Percentiles rank a stretch among this genome's conserved stretches.
phyloP scores from a whole-genome alignment of 2,888 invertebrate genomes.

The Drosophila eohydei region DNA sequence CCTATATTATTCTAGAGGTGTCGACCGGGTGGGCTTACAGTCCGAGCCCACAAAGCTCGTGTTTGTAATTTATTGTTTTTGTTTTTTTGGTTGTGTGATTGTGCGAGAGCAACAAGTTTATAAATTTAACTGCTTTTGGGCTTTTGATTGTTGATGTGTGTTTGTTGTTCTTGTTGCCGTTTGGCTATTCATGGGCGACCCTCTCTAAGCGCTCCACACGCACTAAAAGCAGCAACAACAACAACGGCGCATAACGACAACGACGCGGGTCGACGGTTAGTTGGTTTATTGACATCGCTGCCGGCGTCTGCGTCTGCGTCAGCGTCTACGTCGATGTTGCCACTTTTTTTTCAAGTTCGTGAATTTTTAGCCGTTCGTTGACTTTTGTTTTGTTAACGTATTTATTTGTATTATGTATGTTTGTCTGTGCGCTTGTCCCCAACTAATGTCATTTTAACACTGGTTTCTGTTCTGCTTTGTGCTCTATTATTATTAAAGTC shows the following conservation, averaged over 20 bases:
- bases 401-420: slow-evolving; percentile 53
- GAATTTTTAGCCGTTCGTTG: slow-evolving; percentile 81
- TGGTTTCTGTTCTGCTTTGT: slow-evolving; percentile 48
- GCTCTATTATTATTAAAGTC: slow-evolving; percentile 34
- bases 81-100: slow-evolving; percentile 10
- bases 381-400: slow-evolving; percentile 68
- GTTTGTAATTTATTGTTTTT: slow-evolving; percentile 32
- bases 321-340: slow-evolving; percentile 37
- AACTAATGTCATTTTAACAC: slow-evolving; percentile 71
- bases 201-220: slow-evolving; percentile 37
- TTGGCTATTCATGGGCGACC: slow-evolving; percentile 61
- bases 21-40: background rate
- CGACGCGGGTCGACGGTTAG: slow-evolving; percentile 59
- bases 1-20: slow-evolving; percentile 2
- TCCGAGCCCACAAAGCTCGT: slow-evolving; percentile 8
- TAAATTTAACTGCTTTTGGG: slow-evolving; percentile 42
- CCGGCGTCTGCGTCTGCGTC: slow-evolving; percentile 43
- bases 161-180: slow-evolving; percentile 23
- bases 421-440: slow-evolving; percentile 37
- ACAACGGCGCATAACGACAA: slow-evolving; percentile 5
- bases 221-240: slow-evolving; percentile 31
- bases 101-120: slow-evolving; percentile 61
- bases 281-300: slow-evolving; percentile 77
- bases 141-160: slow-evolving; percentile 25
- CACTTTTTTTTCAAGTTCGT: slow-evolving; percentile 73